phyloP scores from a whole-genome alignment of 2,888 invertebrate genomes.

The Pristionchus arcanus region DNA sequence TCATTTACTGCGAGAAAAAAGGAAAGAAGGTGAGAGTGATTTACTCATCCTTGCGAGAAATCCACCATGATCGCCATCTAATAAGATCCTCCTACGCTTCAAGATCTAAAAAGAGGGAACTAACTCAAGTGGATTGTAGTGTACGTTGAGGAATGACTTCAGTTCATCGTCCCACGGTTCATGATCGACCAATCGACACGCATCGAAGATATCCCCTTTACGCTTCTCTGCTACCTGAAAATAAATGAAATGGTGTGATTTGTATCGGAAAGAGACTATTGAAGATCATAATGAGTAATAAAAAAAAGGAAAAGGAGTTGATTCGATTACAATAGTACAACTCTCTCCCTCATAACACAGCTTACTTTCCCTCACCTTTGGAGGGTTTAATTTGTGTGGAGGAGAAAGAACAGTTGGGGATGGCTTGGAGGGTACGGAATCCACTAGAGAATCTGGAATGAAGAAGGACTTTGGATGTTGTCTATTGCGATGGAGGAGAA shows the following conservation, averaged over 20 bases:
- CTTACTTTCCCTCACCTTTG: constrained; percentile 1
- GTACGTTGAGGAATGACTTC: background rate
- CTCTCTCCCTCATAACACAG: background rate
- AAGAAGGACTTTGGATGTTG: background rate
- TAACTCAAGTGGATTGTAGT: constrained; percentile 40
- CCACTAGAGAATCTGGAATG: background rate
- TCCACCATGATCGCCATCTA: background rate
- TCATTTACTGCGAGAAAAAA: constrained; percentile 22
- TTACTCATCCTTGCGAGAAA: constrained; percentile 34
- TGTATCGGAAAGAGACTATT: background rate
- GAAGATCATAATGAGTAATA: background rate
- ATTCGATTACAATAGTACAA: constrained; percentile 33
- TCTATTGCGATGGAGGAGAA: background rate
- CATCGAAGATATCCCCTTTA: constrained; percentile 48
- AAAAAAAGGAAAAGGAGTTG: background rate
- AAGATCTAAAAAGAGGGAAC: background rate
- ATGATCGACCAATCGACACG: constrained; percentile 44
- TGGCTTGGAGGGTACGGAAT: background rate
- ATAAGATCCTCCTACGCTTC: background rate
- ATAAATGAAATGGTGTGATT: background rate
- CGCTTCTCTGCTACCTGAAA: constrained; percentile 21
- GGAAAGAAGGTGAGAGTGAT: background rate
- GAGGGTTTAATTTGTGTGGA: constrained; percentile 37
- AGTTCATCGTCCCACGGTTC: constrained; percentile 52
- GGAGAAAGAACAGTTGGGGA: background rate